These are phyloP conservation scores for Papilio machaon DNA, from an alignment of 1,140 invertebrate genomes.

Conservation along the genomic window DNA sequence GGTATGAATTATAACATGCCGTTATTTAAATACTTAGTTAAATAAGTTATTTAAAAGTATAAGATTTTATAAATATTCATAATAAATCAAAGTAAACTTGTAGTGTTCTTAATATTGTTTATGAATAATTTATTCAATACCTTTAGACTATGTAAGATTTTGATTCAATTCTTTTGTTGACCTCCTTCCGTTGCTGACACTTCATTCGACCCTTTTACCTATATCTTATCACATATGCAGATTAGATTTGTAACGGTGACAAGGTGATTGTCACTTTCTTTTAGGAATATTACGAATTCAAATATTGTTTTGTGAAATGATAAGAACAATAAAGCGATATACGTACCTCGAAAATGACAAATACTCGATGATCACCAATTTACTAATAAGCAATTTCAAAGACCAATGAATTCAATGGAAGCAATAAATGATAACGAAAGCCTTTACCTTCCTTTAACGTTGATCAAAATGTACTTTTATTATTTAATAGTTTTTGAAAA, in stretches of 20 bases:
- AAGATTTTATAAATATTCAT: too few species aligned
- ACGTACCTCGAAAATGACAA: background rate
- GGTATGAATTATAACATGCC: too few species aligned
- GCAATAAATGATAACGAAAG: background rate
- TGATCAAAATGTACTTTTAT: too few species aligned
- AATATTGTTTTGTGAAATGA: background rate
- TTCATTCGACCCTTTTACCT: slow-evolving; percentile 22
- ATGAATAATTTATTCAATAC: background rate
- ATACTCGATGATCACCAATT: background rate
- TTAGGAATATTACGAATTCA: background rate
- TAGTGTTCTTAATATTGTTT: background rate
- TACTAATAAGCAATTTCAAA: background rate
- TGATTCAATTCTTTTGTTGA: slow-evolving; percentile 15
- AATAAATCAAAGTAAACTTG: background rate
- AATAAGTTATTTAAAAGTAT: too few species aligned
- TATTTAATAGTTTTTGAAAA: too few species aligned
- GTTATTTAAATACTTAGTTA: too few species aligned
- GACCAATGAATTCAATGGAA: background rate
- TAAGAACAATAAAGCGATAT: background rate
- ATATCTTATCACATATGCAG: slow-evolving; percentile 12
- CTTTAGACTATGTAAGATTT: background rate
- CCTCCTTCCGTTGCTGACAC: slow-evolving; percentile 1
- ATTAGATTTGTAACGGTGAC: background rate
- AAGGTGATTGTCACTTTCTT: background rate
- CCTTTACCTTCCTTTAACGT: too few species aligned